phyloP scores from a whole-genome alignment of 1,140 invertebrate genomes.

The Heterodera carotae region DNA sequence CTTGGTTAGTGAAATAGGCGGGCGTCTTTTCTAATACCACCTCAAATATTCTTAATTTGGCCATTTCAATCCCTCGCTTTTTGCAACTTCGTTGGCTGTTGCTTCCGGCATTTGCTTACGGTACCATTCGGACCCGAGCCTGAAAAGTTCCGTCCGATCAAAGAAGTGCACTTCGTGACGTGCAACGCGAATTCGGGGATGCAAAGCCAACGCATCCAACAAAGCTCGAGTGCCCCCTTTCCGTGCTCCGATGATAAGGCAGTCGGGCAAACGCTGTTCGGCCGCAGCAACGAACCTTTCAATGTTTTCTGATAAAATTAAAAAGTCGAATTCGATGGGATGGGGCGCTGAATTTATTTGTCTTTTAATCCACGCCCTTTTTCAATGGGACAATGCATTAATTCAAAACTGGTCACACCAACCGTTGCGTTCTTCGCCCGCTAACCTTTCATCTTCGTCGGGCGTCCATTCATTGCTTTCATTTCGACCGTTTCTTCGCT shows the following conservation, averaged over 20 bases:
- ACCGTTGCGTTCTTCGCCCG: too few relatives aligned
- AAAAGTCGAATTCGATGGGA: too few relatives aligned
- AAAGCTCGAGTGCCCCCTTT: slow-evolving; percentile 69
- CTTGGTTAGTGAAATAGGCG: slow-evolving; percentile 56
- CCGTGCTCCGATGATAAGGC: slow-evolving; percentile 65
- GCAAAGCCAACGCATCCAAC: slow-evolving; percentile 67
- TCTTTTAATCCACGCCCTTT: not conserved
- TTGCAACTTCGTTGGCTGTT: slow-evolving; percentile 45
- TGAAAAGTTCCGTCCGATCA: slow-evolving; percentile 59
- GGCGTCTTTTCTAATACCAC: slow-evolving; percentile 63
- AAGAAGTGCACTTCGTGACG: slow-evolving; percentile 67
- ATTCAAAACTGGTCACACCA: too few relatives aligned
- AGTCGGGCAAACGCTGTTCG: slow-evolving; percentile 3
- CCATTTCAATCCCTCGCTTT: not conserved
- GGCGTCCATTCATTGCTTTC: not conserved
- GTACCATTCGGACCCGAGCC: slow-evolving; percentile 63
- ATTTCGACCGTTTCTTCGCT: not conserved
- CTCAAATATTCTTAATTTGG: slow-evolving; percentile 34
- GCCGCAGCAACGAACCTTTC: not conserved
- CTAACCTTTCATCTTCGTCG: not conserved
- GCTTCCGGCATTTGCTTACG: slow-evolving; percentile 55
- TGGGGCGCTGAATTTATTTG: too few relatives aligned
- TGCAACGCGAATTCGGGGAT: slow-evolving; percentile 66
- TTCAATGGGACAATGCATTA: too few relatives aligned
- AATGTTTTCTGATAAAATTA: too few relatives aligned